Base-by-base conservation (phyloP, 2,888 invertebrate species). In the Drosophila stalkeri region DNA sequence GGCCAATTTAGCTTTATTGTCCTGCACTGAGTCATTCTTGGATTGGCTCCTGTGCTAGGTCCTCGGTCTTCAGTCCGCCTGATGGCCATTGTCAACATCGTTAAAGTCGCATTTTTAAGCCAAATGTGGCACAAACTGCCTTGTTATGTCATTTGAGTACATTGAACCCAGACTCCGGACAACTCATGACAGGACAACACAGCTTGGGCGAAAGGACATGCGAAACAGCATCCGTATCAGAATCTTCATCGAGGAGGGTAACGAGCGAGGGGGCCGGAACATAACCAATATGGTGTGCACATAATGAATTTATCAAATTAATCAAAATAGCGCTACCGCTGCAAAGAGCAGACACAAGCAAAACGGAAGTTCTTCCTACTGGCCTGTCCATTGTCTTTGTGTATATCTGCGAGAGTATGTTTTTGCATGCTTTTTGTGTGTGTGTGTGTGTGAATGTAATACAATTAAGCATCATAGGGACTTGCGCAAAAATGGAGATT, bases 241-340 rank as follows among this genome's bases (percentile, higher is more conserved):
- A 20, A 16, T 37, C 35, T 57, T 31, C 37, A 46, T 27, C 33
- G 27, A 20, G 16, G 20, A 20, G 12, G 20, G 35, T 7, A 16
- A 12, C 37, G 20, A 27, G 23, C 14, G 11, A 47, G 56, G 20
- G 20, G 52, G n/a, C 11, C 51, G 27, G 60, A 68, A 69, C 78
- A 68, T 81, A 70, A 78, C 89, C 89, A 88, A 91, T 91, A 91
- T 91, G 92, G 82, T 81, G 85, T 75, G 77, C 80, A 64, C 87
- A 89, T 90, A 86, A 91, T 91, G 89, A 81, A 91, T 91, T 91
- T 91, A 91, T 91, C 91, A 86, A 90, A 91, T 91, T 91, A 91
- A 87, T 90, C 87, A 90, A 85, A 86, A 80, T 81, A 76, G 67
- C 80, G 75, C 80, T 80, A 71, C 63, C 79, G 73, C 80, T 80